Conservation (phyloP, 2,113 vertebrate species). For the Phrynosoma blainvillii region DNA sequence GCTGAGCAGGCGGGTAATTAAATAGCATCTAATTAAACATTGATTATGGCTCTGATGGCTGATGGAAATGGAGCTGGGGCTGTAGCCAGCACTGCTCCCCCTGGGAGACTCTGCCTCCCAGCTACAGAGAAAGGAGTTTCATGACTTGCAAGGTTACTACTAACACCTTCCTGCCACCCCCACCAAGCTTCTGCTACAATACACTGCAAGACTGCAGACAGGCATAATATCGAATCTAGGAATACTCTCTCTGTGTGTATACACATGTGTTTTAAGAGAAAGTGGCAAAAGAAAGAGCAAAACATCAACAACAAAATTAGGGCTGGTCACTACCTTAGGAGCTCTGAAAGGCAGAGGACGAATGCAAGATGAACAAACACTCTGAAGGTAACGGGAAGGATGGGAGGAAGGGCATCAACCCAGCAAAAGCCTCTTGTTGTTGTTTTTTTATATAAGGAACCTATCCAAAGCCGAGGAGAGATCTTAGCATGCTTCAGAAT, state of each 20-base stretch:
- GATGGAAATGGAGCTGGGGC: constrained; percentile 19
- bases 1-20: constrained; percentile 31
- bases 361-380: not conserved
- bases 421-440: not conserved
- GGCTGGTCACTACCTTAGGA: not conserved
- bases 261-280: not conserved
- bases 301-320: not conserved
- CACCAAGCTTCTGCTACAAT: not conserved
- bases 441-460: not conserved
- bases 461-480: not conserved
- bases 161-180: not conserved
- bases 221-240: not conserved
- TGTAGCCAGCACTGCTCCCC: not conserved
- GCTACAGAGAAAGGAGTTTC: not conserved
- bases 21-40: constrained; percentile 46
- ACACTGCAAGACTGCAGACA: not conserved
- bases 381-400: not conserved
- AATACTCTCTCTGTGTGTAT: not conserved
- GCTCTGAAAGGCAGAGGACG: not conserved
- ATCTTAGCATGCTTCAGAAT: not conserved
- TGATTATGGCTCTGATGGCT: constrained; percentile 19
- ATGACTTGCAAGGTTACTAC: not conserved
- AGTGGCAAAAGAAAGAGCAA: not conserved
- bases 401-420: not conserved
- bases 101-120: not conserved